Conservation (phyloP, 2,888 invertebrate species). For the Dicyrtoma fusca region DNA sequence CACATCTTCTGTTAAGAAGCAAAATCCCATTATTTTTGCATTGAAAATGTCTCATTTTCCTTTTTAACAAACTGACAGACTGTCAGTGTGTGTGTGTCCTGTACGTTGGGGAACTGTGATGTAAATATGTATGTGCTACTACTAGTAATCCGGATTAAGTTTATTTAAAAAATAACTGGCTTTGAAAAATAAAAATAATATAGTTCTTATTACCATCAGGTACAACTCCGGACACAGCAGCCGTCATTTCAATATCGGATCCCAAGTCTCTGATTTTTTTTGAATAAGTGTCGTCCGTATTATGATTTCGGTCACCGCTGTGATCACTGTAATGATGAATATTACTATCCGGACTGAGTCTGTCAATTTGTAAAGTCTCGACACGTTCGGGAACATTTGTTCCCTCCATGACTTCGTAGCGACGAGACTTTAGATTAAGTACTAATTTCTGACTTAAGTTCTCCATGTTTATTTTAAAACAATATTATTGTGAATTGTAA, state of each 20-base stretch:
- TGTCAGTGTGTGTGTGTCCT: too few species aligned
- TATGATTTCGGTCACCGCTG: constrained; percentile 33
- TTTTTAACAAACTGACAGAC: too few species aligned
- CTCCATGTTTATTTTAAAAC: constrained; percentile 42
- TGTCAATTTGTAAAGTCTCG: constrained; percentile 53
- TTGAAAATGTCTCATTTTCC: too few species aligned
- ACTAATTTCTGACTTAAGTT: constrained; percentile 55
- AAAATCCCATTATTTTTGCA: too few species aligned
- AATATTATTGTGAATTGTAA: too few species aligned
- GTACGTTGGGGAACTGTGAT: too few species aligned
- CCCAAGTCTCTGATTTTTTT: constrained; percentile 57
- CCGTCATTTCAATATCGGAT: constrained; percentile 72
- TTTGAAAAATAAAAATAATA: too few species aligned
- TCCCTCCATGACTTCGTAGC: constrained; percentile 57
- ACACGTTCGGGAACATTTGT: constrained; percentile 52
- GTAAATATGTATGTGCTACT: too few species aligned
- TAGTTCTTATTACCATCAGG: constrained; percentile 79
- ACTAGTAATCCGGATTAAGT: too few species aligned
- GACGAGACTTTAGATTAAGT: constrained; percentile 53
- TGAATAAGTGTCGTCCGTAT: constrained; percentile 34
- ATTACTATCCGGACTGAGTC: constrained; percentile 50
- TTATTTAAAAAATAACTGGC: neutral
- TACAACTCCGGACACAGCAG: constrained; percentile 70
- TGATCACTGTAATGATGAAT: constrained; percentile 1
- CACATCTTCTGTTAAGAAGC: too few species aligned